phyloP scores from a whole-genome alignment of 2,113 vertebrate species.

The Aegithalos caudatus region DNA sequence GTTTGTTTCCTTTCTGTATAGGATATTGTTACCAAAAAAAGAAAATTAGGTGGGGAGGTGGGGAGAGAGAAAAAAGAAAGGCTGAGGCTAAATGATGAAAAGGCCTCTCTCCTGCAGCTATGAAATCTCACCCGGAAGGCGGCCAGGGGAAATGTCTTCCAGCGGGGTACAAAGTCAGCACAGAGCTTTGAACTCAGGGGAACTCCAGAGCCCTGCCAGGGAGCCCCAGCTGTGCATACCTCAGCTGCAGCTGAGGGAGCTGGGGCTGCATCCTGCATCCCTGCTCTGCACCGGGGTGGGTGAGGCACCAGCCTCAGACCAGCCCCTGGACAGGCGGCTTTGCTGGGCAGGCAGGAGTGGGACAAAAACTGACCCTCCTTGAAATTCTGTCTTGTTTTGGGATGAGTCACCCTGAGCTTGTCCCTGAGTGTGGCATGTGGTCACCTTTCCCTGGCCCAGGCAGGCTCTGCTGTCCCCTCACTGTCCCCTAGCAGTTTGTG shows the following conservation, averaged over 20 bases:
- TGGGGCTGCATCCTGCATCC: not conserved
- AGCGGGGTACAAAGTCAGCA: conserved; percentile 56
- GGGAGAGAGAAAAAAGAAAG: not conserved
- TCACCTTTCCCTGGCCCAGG: not conserved
- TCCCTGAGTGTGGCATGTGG: fast-evolving
- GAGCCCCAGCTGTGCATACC: conserved; percentile 59
- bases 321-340: not conserved
- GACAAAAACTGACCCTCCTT: not conserved
- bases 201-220: conserved; percentile 51
- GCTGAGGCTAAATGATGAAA: conserved; percentile 23
- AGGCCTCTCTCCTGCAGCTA: conserved; percentile 53
- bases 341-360: not conserved
- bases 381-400: not conserved
- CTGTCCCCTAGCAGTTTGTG: not conserved
- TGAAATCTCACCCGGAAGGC: conserved; percentile 50
- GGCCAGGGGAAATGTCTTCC: conserved; percentile 33
- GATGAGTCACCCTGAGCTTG: not conserved
- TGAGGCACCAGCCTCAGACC: fast-evolving
- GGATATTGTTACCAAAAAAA: conserved; percentile 56
- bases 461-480: not conserved
- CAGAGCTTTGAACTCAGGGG: conserved; percentile 59
- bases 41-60: not conserved
- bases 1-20: conserved; percentile 42
- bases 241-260: conserved; percentile 30
- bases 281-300: fast-evolving